phyloP scores from a whole-genome alignment of 2,888 invertebrate species.

The Lasioglossum villosulum region DNA sequence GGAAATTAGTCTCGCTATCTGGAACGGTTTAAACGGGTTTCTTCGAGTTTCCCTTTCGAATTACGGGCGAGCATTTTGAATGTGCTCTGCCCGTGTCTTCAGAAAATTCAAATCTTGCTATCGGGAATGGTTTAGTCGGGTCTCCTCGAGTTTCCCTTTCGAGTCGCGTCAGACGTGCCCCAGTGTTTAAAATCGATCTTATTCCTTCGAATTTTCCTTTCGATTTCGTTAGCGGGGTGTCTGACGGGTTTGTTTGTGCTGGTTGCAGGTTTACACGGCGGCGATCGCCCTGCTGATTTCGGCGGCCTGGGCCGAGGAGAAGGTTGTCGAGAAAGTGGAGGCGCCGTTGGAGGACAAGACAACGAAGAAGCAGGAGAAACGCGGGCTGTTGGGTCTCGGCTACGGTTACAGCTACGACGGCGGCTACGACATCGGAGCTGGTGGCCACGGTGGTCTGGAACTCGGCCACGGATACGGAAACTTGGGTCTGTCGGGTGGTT shows the following conservation, averaged over 20 bases:
- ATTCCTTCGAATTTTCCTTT: slow-evolving; percentile 34
- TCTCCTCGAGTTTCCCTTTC: not conserved
- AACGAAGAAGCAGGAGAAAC: slow-evolving; percentile 92
- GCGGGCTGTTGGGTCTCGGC: slow-evolving; percentile 91
- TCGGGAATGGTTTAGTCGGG: not conserved
- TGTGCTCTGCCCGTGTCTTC: not conserved
- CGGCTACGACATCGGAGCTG: slow-evolving; percentile 90
- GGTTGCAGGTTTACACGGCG: slow-evolving; percentile 89
- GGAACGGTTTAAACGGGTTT: not conserved
- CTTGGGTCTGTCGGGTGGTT: slow-evolving; percentile 84
- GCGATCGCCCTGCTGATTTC: slow-evolving; percentile 90
- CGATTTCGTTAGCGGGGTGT: not conserved
- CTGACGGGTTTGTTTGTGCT: slow-evolving; percentile 22
- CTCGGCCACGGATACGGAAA: slow-evolving; percentile 85
- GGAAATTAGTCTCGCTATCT: not conserved
- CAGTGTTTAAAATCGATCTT: not conserved
- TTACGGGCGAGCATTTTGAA: too few relatives aligned
- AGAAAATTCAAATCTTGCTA: not conserved
- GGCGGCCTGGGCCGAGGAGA: slow-evolving; percentile 87
- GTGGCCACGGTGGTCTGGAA: slow-evolving; percentile 71
- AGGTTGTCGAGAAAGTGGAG: slow-evolving; percentile 84
- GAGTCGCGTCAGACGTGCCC: not conserved
- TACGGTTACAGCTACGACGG: slow-evolving; percentile 93
- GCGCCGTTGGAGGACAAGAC: slow-evolving; percentile 54
- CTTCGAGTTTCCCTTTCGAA: not conserved